A percentile compares a stretch with the other conserved stretches of the same genome.
phyloP scores from a whole-genome alignment of 2,797 vertebrate species.

The Alosa sapidissima region DNA sequence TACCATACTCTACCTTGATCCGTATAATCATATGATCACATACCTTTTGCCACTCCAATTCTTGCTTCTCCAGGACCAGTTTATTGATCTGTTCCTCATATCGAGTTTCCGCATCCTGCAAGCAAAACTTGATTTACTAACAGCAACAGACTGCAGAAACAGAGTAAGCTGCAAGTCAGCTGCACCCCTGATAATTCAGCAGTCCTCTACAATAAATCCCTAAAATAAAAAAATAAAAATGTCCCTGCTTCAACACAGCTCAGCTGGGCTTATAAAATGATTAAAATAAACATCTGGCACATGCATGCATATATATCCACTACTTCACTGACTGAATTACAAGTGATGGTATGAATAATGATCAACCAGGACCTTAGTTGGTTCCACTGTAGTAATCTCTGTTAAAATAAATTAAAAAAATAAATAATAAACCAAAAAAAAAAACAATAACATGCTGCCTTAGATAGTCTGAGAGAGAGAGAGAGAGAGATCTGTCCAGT shows the following conservation, averaged over 20 bases:
- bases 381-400: neutral
- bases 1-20: neutral
- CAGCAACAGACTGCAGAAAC: slow-evolving; percentile 31
- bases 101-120: slow-evolving; percentile 82
- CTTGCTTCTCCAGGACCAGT: slow-evolving; percentile 87
- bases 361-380: neutral
- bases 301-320: neutral
- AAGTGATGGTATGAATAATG: neutral
- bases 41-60: slow-evolving; percentile 92
- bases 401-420: neutral
- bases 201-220: neutral
- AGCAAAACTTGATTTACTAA: slow-evolving; percentile 4
- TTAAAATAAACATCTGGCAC: neutral
- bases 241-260: neutral
- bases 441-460: neutral
- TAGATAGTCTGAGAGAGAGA: slow-evolving; percentile 4
- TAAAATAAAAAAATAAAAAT: neutral
- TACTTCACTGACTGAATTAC: neutral
- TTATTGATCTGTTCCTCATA: slow-evolving; percentile 87
- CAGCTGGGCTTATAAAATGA: neutral
- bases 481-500: slow-evolving; percentile 46
- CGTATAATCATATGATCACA: slow-evolving; percentile 33
- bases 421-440: neutral
- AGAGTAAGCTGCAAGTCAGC: neutral
- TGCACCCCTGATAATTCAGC: neutral